Evolutionary conservation across 2,113 vertebrate species (phyloP).

Genomic region (Microcebus ravelobensis): DNA sequence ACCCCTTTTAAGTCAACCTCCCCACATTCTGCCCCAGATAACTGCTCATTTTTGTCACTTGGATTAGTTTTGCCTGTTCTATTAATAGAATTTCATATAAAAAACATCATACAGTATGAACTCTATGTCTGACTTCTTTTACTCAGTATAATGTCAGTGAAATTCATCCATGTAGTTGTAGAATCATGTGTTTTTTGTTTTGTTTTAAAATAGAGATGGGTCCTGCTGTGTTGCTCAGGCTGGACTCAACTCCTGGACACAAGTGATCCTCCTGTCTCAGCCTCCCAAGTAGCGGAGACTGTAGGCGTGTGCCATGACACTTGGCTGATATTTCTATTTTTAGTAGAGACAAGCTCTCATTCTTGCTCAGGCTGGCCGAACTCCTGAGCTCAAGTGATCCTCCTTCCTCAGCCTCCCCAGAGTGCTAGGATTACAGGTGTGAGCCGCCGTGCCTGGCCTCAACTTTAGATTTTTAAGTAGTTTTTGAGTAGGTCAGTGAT

Average conservation of each 20-base stretch:
- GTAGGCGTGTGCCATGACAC: too few species aligned
- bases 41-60: not conserved
- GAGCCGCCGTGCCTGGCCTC: too few species aligned
- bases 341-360: too few species aligned
- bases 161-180: not conserved
- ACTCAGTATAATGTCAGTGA: not conserved
- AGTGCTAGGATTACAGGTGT: too few species aligned
- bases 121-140: not conserved
- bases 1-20: not conserved
- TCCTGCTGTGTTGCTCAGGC: too few species aligned
- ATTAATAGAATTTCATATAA: not conserved
- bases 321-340: not conserved
- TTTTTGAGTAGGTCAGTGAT: not conserved
- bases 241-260: too few species aligned
- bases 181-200: not conserved
- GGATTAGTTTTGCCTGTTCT: not conserved
- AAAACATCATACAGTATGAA: not conserved
- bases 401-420: too few species aligned
- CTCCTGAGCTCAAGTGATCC: too few species aligned
- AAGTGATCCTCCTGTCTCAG: too few species aligned
- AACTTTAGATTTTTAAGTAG: not conserved
- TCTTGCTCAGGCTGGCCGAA: too few species aligned
- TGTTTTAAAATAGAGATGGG: too few species aligned
- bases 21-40: not conserved
- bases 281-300: too few species aligned